Percentiles rank a stretch among this genome's conserved stretches.
phyloP scores from a whole-genome alignment of 2,888 invertebrate species.

The Yponomeuta evonymella region DNA sequence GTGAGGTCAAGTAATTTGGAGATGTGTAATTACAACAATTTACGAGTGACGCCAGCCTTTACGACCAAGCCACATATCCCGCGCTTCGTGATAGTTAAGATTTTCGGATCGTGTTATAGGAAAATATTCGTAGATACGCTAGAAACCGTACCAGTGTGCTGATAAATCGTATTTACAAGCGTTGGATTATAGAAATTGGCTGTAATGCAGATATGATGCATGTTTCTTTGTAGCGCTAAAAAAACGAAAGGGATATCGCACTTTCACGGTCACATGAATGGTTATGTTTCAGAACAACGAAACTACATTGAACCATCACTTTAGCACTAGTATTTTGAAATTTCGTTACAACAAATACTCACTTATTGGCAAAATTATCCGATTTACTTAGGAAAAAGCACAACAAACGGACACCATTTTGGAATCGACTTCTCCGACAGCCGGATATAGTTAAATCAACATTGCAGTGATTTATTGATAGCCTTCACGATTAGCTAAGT shows the following conservation, averaged over 20 bases:
- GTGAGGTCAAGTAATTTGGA: background rate
- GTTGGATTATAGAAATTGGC: background rate
- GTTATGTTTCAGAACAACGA: background rate
- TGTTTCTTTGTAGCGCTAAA: slow-evolving; percentile 22
- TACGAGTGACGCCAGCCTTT: slow-evolving; percentile 46
- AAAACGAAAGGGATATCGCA: slow-evolving; percentile 14
- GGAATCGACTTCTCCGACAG: slow-evolving; percentile 51
- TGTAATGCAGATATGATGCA: slow-evolving; percentile 6
- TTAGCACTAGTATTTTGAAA: background rate
- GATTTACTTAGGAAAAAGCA: slow-evolving; percentile 44
- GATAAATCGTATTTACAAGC: background rate
- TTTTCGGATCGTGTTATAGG: background rate
- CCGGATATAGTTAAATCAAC: background rate
- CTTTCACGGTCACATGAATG: background rate
- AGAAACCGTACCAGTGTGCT: background rate
- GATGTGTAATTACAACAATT: slow-evolving; percentile 18
- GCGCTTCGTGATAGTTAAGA: slow-evolving; percentile 47
- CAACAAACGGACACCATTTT: slow-evolving; percentile 77
- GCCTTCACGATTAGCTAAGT: background rate
- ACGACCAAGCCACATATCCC: slow-evolving; percentile 53
- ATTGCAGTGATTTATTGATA: background rate
- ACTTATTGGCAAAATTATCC: slow-evolving; percentile 31
- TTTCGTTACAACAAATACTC: slow-evolving; percentile 26
- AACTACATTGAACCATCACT: background rate
- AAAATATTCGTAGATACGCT: background rate